phyloP scores from a whole-genome alignment of 2,113 vertebrate species.

The Tapirus terrestris region DNA sequence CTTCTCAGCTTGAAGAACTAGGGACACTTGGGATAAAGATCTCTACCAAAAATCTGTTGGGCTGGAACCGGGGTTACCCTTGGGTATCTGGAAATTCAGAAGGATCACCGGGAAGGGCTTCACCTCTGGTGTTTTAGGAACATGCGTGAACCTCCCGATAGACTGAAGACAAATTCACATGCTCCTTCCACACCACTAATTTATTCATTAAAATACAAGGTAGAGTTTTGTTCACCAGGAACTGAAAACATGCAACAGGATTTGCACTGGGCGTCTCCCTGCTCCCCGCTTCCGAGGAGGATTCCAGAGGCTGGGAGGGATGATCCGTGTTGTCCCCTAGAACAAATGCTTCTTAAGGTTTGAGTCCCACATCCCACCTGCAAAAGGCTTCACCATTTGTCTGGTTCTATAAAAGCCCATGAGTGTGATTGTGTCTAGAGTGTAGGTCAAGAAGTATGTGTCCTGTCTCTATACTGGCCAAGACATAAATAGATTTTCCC shows the following conservation, averaged over 20 bases:
- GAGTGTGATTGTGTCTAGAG: rapidly evolving
- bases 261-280: neutral
- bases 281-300: neutral
- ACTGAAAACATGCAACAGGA: neutral
- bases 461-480: neutral
- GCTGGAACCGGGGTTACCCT: neutral
- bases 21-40: neutral
- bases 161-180: neutral
- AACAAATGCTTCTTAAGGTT: neutral
- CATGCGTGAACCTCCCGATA: rapidly evolving
- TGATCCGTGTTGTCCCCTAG: rapidly evolving
- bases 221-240: rapidly evolving
- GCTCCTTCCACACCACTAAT: rapidly evolving
- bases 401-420: neutral
- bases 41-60: neutral
- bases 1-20: neutral
- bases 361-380: neutral
- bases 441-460: rapidly evolving
- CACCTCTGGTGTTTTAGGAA: too few species aligned
- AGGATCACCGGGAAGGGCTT: neutral
- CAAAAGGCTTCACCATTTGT: rapidly evolving
- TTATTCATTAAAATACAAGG: neutral
- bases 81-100: neutral
- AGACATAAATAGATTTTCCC: neutral
- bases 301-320: neutral